These are phyloP conservation scores for Rhimphoctona megacephalus DNA, from an alignment of 2,888 invertebrate genomes.

Conservation along the genomic window DNA sequence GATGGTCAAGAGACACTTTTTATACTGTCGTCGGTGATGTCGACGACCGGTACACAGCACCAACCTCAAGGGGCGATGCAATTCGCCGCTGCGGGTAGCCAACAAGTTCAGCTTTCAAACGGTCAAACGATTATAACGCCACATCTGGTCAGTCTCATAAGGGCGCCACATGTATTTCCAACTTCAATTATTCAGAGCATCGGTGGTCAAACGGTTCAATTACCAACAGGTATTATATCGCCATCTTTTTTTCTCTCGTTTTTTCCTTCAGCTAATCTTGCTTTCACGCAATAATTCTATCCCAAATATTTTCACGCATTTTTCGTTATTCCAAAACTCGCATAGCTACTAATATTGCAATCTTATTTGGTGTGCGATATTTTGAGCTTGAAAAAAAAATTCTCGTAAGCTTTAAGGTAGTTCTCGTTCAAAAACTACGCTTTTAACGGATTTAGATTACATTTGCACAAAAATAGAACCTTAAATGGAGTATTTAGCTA, in stretches of 20 bases:
- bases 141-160: slow-evolving; percentile 86
- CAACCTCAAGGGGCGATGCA: slow-evolving; percentile 84
- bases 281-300: neutral
- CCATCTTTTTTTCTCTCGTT: neutral
- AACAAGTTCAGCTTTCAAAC: slow-evolving; percentile 84
- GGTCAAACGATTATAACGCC: slow-evolving; percentile 85
- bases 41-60: slow-evolving; percentile 84
- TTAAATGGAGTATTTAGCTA: no score
- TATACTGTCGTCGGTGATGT: slow-evolving; percentile 92
- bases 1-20: slow-evolving; percentile 97
- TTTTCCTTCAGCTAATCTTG: neutral
- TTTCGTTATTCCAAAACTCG: neutral
- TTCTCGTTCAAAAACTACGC: neutral
- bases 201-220: slow-evolving; percentile 88
- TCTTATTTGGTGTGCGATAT: no score
- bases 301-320: neutral
- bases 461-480: neutral
- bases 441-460: neutral
- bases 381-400: neutral
- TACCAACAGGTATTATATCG: slow-evolving; percentile 86
- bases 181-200: slow-evolving; percentile 91
- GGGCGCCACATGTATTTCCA: slow-evolving; percentile 89
- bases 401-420: neutral
- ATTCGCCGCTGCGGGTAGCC: slow-evolving; percentile 82
- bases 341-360: neutral